These are phyloP conservation scores for Cetoscarus ocellatus DNA, from an alignment of 2,797 vertebrate species.

Conservation along the genomic window DNA sequence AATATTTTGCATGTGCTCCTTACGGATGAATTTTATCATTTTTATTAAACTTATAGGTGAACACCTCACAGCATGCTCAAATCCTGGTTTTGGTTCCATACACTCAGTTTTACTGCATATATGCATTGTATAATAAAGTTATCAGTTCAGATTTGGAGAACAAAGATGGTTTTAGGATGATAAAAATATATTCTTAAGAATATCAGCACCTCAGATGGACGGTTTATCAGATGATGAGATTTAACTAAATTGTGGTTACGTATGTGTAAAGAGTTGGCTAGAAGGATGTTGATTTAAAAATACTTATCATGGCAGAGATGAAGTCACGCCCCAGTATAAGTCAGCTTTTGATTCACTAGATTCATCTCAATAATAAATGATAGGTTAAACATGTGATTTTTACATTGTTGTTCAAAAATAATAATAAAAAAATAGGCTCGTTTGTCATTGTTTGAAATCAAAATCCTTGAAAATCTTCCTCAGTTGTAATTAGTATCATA, in stretches of 20 bases:
- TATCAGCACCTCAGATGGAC: conserved; percentile 23
- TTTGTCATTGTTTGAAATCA: no score
- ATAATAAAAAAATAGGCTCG: no score
- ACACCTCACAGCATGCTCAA: conserved; percentile 25
- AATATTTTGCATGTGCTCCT: no score
- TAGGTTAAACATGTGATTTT: no score
- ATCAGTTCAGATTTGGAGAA: conserved; percentile 6
- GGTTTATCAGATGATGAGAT: conserved; percentile 15
- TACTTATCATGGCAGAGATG: conserved; percentile 6
- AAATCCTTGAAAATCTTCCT: no score
- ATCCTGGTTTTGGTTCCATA: not conserved
- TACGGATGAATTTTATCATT: no score
- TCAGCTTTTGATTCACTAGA: not conserved
- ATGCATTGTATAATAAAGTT: conserved; percentile 11
- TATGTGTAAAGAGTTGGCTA: conserved; percentile 63
- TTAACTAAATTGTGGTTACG: conserved; percentile 37
- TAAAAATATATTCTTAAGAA: conserved; percentile 1
- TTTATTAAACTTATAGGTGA: conserved; percentile 18
- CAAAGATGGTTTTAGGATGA: conserved; percentile 25
- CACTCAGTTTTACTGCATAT: not conserved
- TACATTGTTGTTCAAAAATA: no score
- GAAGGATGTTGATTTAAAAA: conserved; percentile 52
- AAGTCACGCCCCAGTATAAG: not conserved
- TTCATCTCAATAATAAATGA: not conserved
- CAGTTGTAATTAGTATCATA: no score